These are phyloP conservation scores for Lutjanus campechanus DNA, from an alignment of 2,797 vertebrate genomes.

Conservation along the genomic window DNA sequence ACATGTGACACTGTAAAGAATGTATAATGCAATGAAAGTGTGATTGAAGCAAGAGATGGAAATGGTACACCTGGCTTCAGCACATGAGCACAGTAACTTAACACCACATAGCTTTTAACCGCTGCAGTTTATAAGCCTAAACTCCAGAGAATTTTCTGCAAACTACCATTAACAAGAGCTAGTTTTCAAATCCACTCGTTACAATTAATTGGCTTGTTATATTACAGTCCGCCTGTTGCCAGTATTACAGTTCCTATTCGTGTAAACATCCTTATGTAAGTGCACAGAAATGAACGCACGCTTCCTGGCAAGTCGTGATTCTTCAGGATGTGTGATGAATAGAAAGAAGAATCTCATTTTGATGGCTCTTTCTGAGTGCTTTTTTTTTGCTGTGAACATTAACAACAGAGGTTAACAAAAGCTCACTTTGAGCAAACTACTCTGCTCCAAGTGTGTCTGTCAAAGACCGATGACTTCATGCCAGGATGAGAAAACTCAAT, in stretches of 20 bases:
- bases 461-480: slow-evolving; percentile 72
- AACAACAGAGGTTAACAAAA: slow-evolving; percentile 64
- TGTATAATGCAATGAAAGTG: slow-evolving; percentile 34
- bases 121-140: background rate
- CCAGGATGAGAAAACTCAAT: slow-evolving; percentile 76
- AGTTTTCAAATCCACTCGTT: slow-evolving; percentile 3
- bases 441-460: slow-evolving; percentile 50
- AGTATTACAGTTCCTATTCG: slow-evolving; percentile 18
- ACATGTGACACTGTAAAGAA: slow-evolving; percentile 37
- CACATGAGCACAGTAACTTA: slow-evolving; percentile 10
- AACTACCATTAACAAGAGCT: background rate
- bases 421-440: slow-evolving; percentile 50
- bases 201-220: slow-evolving; percentile 7
- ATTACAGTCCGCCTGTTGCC: background rate
- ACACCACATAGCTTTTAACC: background rate
- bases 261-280: slow-evolving; percentile 69
- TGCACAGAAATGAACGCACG: slow-evolving; percentile 27
- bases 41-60: slow-evolving; percentile 37
- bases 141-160: background rate
- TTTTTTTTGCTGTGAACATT: slow-evolving; percentile 52
- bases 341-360: slow-evolving; percentile 42
- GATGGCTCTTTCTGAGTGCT: slow-evolving; percentile 58
- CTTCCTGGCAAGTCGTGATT: slow-evolving; percentile 33
- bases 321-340: slow-evolving; percentile 57
- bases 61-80: slow-evolving; percentile 26